Evolutionary conservation across 2,888 invertebrate species (phyloP).

Genomic region (Drosophila multiciliata): DNA sequence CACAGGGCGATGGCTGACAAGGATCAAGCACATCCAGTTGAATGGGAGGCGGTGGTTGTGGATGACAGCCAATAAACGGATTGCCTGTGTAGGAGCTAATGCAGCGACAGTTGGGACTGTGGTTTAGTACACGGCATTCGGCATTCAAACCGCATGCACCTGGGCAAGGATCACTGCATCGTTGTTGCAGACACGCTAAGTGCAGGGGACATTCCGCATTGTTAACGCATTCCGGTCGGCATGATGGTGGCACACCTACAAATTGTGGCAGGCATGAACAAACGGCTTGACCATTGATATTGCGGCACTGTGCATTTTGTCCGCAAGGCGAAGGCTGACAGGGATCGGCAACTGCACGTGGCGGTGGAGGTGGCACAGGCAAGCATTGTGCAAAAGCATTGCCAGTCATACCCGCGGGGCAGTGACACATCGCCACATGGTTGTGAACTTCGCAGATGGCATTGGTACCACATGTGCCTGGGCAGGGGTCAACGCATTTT

Average conservation of each 20-base stretch:
- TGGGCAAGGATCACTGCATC: slow-evolving; percentile 90
- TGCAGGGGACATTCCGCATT: slow-evolving; percentile 89
- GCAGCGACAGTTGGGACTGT: slow-evolving; percentile 92
- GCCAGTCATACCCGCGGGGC: slow-evolving; percentile 89
- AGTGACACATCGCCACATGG: slow-evolving; percentile 90
- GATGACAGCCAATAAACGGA: slow-evolving; percentile 85
- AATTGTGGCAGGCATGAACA: slow-evolving; percentile 89
- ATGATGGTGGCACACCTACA: slow-evolving; percentile 90
- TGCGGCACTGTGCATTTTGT: slow-evolving; percentile 89
- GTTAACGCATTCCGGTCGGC: slow-evolving; percentile 89
- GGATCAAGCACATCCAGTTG: slow-evolving; percentile 84
- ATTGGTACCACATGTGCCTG: slow-evolving; percentile 89
- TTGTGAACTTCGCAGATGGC: slow-evolving; percentile 90
- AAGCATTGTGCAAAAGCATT: slow-evolving; percentile 89
- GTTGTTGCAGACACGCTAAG: slow-evolving; percentile 89
- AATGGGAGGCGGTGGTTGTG: slow-evolving; percentile 24
- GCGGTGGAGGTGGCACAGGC: slow-evolving; percentile 82
- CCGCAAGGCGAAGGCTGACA: slow-evolving; percentile 90
- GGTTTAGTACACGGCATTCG: slow-evolving; percentile 91
- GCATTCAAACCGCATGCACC: slow-evolving; percentile 91
- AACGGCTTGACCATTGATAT: slow-evolving; percentile 87
- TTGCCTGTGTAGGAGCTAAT: slow-evolving; percentile 83
- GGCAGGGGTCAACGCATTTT: slow-evolving; percentile 90
- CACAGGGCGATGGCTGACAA: slow-evolving; percentile 92
- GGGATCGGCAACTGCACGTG: slow-evolving; percentile 85